Base-by-base conservation (phyloP, 2,113 vertebrate genomes). In the Camelus bactrianus region DNA sequence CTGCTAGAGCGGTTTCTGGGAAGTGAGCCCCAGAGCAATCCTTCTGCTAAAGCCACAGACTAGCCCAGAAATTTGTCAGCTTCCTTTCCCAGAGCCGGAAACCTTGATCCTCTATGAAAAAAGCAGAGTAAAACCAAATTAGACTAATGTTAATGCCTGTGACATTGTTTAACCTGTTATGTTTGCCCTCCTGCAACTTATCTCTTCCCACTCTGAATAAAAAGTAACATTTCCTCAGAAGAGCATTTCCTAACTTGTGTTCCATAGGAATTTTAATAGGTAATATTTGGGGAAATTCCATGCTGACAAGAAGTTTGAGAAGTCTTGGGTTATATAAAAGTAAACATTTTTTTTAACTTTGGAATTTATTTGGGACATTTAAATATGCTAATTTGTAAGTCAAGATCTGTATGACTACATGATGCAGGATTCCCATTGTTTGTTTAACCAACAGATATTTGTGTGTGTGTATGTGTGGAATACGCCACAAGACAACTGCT, bases 381-480 rank as follows among this genome's bases (percentile, higher is more conserved):
- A 75, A 86, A 76, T 81, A 89, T 28, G 17, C 58, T 91, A 75
- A 81, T 79, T 54, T 96, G 24, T 73, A 91, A 54, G 48, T 86
- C 16, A 84, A 32, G 16, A 52, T 93, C 32, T 48, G 73, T 77
- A 56, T 77, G 91, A 82, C 76, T 54, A 65, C 13, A 69, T 85
- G 20, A 42, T 46, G 3, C 14, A 72, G 72, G 20, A 67, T 85
- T 89, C n/a, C 2, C 5, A 42, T 56, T 87, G 79, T 42, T 75
- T 95, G 60, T 54, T 91, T 72, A 65, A 76, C 56, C 32, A 92
- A 73, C 38, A 62, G 46, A 10, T 52, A 5, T 13, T 54, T n/a
- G 46, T 60, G 60, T 89, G 19, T 22, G 38, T 60, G 60, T 89
- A 14, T 22, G 38, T 79, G 42, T 75, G 35, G 7, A 67, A 12